Evolutionary conservation across 2,113 vertebrate genomes (phyloP).

Genomic region (Ailuropoda melanoleuca): DNA sequence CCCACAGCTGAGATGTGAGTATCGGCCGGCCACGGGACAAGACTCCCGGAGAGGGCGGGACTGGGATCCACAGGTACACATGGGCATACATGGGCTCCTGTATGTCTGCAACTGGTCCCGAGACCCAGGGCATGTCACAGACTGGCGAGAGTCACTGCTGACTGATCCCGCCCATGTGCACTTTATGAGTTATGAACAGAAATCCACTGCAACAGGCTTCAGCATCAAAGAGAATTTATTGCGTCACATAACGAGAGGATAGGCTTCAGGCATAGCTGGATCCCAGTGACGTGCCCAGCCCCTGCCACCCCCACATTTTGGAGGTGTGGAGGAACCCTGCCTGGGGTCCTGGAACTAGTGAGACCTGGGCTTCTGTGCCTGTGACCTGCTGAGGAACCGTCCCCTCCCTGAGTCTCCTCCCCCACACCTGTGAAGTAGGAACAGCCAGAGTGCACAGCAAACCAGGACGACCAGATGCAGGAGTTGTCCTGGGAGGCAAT

Average conservation of each 20-base stretch:
- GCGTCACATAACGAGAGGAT: not conserved
- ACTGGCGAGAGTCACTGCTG: not conserved
- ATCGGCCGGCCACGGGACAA: not conserved
- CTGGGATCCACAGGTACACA: not conserved
- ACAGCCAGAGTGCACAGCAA: not conserved
- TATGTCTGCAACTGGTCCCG: not conserved
- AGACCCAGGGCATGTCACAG: not conserved
- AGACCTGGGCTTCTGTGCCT: not conserved
- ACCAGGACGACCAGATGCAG: not conserved
- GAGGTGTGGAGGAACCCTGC: not conserved
- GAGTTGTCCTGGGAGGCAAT: not conserved
- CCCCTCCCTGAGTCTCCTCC: not conserved
- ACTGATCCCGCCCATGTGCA: not conserved
- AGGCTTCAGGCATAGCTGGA: not conserved
- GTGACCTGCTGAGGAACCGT: not conserved
- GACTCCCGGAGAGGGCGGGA: not conserved
- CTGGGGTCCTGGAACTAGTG: not conserved
- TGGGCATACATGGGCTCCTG: not conserved
- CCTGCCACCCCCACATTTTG: too few relatives aligned
- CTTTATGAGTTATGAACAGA: not conserved
- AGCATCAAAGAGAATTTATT: not conserved
- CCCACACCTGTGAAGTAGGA: not conserved
- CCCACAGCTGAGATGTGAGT: not conserved
- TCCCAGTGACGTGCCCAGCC: not conserved
- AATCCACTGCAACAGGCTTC: not conserved